phyloP scores from a whole-genome alignment of 2,113 vertebrate species.

The Anas platyrhynchos region DNA sequence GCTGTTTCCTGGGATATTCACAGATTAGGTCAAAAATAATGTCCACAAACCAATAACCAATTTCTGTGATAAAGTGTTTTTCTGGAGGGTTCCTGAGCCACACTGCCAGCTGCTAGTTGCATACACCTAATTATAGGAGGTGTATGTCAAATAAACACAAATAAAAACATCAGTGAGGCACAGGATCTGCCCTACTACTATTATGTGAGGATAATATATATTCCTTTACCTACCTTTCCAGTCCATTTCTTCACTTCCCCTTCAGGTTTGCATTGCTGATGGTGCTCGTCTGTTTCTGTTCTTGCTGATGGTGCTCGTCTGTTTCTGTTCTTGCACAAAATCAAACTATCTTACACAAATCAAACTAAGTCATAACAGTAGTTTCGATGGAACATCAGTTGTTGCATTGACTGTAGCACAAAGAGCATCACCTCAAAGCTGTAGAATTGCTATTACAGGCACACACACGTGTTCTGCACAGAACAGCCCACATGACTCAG shows the following conservation, averaged over 20 bases:
- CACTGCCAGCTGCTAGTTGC: rapidly evolving
- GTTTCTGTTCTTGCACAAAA: background rate
- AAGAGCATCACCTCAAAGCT: background rate
- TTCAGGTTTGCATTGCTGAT: background rate
- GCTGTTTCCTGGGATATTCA: background rate
- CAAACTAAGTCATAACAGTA: background rate
- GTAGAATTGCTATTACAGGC: background rate
- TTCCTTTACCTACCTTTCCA: background rate
- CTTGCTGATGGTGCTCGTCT: background rate
- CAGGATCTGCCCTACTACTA: background rate
- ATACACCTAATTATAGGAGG: background rate
- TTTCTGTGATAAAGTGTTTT: background rate
- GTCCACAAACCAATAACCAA: background rate
- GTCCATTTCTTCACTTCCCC: background rate
- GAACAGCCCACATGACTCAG: background rate
- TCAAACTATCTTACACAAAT: background rate
- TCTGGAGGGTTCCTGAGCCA: background rate
- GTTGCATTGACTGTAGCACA: background rate
- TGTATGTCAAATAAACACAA: background rate
- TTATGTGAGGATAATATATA: background rate
- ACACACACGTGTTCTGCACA: background rate
- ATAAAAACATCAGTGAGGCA: background rate
- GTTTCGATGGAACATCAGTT: background rate
- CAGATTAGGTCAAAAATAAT: background rate
- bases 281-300: background rate